Conservation (phyloP, 2,888 invertebrate genomes). For the Plutella xylostella region DNA sequence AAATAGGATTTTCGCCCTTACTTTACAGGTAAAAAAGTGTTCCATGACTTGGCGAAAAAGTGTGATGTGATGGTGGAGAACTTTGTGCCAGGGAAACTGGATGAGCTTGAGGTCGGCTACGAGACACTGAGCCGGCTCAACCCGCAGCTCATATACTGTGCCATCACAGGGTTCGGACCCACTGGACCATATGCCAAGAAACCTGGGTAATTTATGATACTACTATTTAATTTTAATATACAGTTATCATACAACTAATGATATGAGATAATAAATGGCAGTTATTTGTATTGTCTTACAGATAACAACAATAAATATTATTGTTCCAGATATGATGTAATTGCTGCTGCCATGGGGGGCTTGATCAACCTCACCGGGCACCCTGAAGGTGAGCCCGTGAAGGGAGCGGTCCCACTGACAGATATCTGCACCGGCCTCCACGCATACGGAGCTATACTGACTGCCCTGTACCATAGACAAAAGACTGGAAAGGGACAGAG, state of each 20-base stretch:
- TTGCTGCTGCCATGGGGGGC: constrained; percentile 94
- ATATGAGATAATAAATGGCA: too few species aligned
- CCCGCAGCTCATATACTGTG: constrained; percentile 90
- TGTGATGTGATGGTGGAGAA: constrained; percentile 95
- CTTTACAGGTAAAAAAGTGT: constrained; percentile 59
- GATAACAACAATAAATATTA: too few species aligned
- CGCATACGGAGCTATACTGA: constrained; percentile 94
- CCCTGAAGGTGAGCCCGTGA: constrained; percentile 84
- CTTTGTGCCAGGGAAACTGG: constrained; percentile 91
- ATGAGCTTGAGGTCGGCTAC: constrained; percentile 83
- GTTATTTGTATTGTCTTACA: too few species aligned
- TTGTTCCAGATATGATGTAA: constrained; percentile 84
- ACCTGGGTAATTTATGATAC: constrained; percentile 73
- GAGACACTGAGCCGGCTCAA: constrained; percentile 75
- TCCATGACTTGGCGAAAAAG: constrained; percentile 78
- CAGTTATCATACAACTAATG: too few species aligned
- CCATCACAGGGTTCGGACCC: constrained; percentile 92
- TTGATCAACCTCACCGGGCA: constrained; percentile 91
- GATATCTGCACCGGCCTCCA: constrained; percentile 95
- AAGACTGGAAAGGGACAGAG: constrained; percentile 89
- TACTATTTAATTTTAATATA: not conserved
- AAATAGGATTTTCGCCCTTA: too few species aligned
- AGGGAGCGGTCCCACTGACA: constrained; percentile 93
- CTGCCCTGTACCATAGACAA: constrained; percentile 83
- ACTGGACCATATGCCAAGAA: constrained; percentile 86